These are phyloP conservation scores for Lepisosteus oculatus DNA, from an alignment of 2,113 vertebrate species.

Conservation along the genomic window DNA sequence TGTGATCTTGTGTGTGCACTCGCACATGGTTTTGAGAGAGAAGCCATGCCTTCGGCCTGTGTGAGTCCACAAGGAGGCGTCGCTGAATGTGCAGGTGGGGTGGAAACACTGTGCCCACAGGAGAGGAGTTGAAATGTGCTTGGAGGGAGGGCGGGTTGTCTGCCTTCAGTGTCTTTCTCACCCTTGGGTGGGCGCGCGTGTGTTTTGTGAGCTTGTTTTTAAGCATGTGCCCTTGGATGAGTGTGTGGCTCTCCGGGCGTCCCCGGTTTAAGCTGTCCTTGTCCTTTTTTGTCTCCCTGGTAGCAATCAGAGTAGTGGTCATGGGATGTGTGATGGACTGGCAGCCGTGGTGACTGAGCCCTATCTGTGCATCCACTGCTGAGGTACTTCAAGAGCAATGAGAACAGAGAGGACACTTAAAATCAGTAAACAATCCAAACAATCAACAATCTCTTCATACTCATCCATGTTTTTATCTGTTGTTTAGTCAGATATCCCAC, in stretches of 20 bases:
- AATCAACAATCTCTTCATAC: neutral
- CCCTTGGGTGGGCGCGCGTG: conserved; percentile 24
- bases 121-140: neutral
- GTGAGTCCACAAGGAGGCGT: too few species aligned
- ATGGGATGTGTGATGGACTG: conserved; percentile 6
- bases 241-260: conserved; percentile 28
- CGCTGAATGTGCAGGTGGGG: too few species aligned
- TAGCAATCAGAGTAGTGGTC: conserved; percentile 6
- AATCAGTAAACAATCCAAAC: neutral
- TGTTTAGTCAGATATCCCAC: neutral
- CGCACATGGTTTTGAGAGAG: too few species aligned
- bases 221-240: conserved; percentile 12
- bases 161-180: neutral
- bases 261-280: conserved; percentile 7
- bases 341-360: conserved; percentile 9
- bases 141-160: neutral
- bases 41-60: too few species aligned
- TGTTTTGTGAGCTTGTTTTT: neutral
- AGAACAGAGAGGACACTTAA: neutral
- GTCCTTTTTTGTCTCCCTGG: neutral
- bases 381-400: neutral
- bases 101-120: too few species aligned
- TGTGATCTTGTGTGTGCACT: too few species aligned
- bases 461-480: too few species aligned
- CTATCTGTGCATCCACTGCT: neutral